A percentile compares a stretch with the other conserved stretches of the same genome.
Conservation (phyloP, 1,140 invertebrate genomes). For the Eubasilissa regina region DNA sequence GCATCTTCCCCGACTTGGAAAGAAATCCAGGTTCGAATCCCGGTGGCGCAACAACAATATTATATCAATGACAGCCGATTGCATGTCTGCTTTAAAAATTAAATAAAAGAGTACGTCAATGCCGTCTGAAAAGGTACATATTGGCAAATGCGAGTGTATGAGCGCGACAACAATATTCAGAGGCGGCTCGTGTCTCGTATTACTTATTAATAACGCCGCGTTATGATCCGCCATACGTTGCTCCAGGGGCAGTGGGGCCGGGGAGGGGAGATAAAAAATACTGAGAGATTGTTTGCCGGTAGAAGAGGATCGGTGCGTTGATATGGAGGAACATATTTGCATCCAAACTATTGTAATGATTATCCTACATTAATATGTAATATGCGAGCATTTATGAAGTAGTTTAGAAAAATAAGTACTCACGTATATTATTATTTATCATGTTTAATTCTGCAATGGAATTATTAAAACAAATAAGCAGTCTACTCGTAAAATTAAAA, state of each 20-base stretch:
- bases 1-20: no score
- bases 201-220: slow-evolving; percentile 56
- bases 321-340: slow-evolving; percentile 4
- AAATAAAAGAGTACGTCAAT: not conserved
- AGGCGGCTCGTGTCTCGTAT: slow-evolving; percentile 49
- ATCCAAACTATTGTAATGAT: no score
- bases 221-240: slow-evolving; percentile 45
- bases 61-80: no score
- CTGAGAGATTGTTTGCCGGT: slow-evolving; percentile 43
- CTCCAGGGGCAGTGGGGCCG: slow-evolving; percentile 5
- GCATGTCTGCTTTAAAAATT: no score
- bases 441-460: no score
- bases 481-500: no score
- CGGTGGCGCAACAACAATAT: no score
- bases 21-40: not conserved
- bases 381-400: no score
- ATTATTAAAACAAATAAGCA: no score
- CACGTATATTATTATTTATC: no score
- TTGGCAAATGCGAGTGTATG: slow-evolving; percentile 1
- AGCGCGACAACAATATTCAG: slow-evolving; percentile 17
- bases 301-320: slow-evolving; percentile 27
- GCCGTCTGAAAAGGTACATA: not conserved
- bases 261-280: slow-evolving; percentile 29
- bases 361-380: no score
- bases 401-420: no score